Evolutionary conservation across 2,113 vertebrate species (phyloP), one percentile per base, ranked within the genome.

Genomic region (Plestiodon gilberti): DNA sequence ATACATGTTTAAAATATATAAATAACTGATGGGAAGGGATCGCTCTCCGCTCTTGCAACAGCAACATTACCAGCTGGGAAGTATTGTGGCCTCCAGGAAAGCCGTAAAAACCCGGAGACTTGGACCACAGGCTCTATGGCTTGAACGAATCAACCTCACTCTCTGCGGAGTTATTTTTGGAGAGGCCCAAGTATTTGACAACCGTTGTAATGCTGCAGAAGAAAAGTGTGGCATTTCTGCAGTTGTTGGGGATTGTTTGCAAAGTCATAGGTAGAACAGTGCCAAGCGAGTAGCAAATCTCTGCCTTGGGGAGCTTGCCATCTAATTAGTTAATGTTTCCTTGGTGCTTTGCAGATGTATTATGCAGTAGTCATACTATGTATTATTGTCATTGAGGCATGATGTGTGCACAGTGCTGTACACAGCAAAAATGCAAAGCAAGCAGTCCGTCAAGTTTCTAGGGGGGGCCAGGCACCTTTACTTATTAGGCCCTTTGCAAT

Each of bases 241-340:
- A 75, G 86, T n/a, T 7, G 0, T 87, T 83, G 25, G 33, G 2
- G 8, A 30, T 69, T 78, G 70, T 35, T 59, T 79, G 20, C 67
- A 80, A 84, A 84, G 81, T 18, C 55, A 67, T 79, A 87, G 67
- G 76, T 67, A 76, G 52, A 6, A 6, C 0, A 1, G 28, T 0
- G 2, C 78, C 65, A 70, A 79, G 30, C 38, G 73, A 84, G 59
- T 0, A 22, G 30, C 0, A 0, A 61, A 40, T 1, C 23, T n/a
- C 61, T 89, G 64, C 78, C 64, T 23, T 81, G 78, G 57, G 67
- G 77, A 88, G 48, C 61, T 87, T 86, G 57, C 78, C 85, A 88
- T 86, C 71, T 86, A 83, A 85, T 93, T 87, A 88, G 79, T 40
- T 91, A 17, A 8, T 87, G 83, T 92, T 92, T 91, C 28, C 71